Evolutionary conservation across 2,113 vertebrate genomes (phyloP).

Genomic region (Eretmodus cyanostictus): DNA sequence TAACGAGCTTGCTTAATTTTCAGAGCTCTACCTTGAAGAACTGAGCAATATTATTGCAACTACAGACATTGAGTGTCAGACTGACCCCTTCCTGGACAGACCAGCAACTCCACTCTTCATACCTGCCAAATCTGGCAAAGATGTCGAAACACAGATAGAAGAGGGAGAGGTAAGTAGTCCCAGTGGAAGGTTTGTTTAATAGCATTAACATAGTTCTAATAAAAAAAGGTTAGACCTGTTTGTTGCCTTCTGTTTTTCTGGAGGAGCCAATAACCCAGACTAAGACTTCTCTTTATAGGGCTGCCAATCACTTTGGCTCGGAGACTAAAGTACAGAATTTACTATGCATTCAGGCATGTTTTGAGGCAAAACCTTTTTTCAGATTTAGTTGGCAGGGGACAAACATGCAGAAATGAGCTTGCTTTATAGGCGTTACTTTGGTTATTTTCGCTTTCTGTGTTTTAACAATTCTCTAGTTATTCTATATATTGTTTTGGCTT

Average conservation of each 20-base stretch:
- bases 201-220: not conserved
- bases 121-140: constrained; percentile 85
- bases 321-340: not conserved
- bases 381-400: not conserved
- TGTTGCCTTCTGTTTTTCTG: not conserved
- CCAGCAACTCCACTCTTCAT: constrained; percentile 87
- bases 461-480: not conserved
- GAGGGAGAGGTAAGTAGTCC: constrained; percentile 82
- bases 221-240: not conserved
- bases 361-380: not conserved
- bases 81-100: constrained; percentile 86
- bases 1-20: not conserved
- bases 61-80: constrained; percentile 82
- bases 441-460: not conserved
- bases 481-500: not conserved
- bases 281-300: not conserved
- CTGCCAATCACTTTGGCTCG: not conserved
- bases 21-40: constrained; percentile 91
- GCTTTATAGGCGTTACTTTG: not conserved
- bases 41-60: constrained; percentile 75
- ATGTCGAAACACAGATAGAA: constrained; percentile 84
- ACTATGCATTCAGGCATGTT: not conserved
- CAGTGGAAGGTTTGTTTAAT: not conserved
- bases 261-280: not conserved
- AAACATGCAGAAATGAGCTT: not conserved